Evolutionary conservation across 1,140 invertebrate genomes (phyloP), one percentile per base, ranked within the genome.

Genomic region (Halesus radiatus): DNA sequence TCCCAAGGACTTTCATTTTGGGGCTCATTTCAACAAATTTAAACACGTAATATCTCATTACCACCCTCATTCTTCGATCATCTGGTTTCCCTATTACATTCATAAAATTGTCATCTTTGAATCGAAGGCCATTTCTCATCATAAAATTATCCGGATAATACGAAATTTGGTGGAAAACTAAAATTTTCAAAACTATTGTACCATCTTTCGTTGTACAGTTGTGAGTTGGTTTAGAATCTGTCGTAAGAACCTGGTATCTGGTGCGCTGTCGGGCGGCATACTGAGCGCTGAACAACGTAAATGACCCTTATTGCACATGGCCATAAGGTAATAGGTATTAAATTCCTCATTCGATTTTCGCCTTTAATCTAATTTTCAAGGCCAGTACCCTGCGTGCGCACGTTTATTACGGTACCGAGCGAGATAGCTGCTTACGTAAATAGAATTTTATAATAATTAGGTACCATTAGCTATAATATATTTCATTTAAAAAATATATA

Each of bases 1-100:
- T 89, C 87, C 88, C 89, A 89, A 89, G 89, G 88, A 89, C 89
- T 89, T 89, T 89, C 87, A 88, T 88, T 88, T 77, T 77, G 80
- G 80, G 76, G 53, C n/a, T 60, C 70, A 80, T 72, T 76, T 64
- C 62, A 68, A 56, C 78, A 78, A 82, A 79, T 79, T 83, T 83
- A 18, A 78, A 80, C 52, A n/a, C 45, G 16, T 8, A 29, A 20
- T 76, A 58, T 66, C 58, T 76, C 53, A 15, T 13, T 74, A 29
- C 1, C 18, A 75, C 16, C 20, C 4, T 13, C 23, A 73, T 75
- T 45, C 7, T 53, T 72, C 20, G 10, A 1, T 8, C 18, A 23
- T 53, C 20, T 72, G 16, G 20, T 13, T 32, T 5, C 10, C 62
- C 26, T 4, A 18, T 22, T 32, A 29, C 5, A 15, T 66, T 20